Evolutionary conservation across 2,888 invertebrate species (phyloP).

Genomic region (Microplitis deprimator): DNA sequence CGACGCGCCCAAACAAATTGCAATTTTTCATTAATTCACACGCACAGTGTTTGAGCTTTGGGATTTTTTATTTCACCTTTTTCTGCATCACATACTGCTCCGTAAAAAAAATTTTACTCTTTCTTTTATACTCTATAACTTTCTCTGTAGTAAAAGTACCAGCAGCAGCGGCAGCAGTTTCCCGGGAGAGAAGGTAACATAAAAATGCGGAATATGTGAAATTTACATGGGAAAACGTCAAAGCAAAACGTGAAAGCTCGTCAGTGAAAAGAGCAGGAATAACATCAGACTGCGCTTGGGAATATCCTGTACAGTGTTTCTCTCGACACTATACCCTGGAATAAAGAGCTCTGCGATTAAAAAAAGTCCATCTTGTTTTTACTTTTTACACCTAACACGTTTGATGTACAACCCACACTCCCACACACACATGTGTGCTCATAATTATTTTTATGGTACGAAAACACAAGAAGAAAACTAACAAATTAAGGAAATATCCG

Average conservation of each 20-base stretch:
- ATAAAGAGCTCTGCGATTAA: background rate
- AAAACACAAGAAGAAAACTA: background rate
- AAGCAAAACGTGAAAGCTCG: conserved; percentile 30
- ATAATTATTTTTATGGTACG: conserved; percentile 4
- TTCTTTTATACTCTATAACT: background rate
- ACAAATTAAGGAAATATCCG: background rate
- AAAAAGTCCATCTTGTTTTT: conserved; percentile 22
- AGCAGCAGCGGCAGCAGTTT: background rate
- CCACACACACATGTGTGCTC: background rate
- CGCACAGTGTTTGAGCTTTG: conserved; percentile 8
- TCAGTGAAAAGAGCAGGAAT: conserved; percentile 25
- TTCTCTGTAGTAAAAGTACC: background rate
- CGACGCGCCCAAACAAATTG: conserved; percentile 14
- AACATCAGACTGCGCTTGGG: conserved; percentile 16
- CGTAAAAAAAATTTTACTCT: background rate
- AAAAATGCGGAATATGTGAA: conserved; percentile 11
- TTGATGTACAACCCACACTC: background rate
- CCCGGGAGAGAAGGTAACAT: conserved; percentile 22
- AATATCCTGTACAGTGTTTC: conserved; percentile 3
- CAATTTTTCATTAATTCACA: conserved; percentile 33
- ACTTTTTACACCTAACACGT: conserved; percentile 11
- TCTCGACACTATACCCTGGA: conserved; percentile 7
- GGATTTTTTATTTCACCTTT: background rate
- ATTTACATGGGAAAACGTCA: conserved; percentile 22
- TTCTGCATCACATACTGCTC: background rate